Conservation (phyloP, 1,140 invertebrate genomes). For the Samia ricini region DNA sequence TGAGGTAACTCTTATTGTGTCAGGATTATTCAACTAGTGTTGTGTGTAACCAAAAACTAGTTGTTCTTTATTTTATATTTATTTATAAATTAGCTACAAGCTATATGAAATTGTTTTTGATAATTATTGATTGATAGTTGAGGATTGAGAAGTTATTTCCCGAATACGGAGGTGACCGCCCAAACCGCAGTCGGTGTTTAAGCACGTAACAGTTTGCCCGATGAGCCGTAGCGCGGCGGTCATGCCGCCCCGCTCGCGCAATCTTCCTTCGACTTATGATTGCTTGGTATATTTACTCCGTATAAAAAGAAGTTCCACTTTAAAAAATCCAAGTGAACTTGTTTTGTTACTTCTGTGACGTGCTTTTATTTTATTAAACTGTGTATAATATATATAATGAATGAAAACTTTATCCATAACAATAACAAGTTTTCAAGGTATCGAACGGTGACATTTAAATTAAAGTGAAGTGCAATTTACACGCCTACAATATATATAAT, state of each 20-base stretch:
- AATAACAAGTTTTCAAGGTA: constrained; percentile 13
- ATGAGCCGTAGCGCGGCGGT: constrained; percentile 73
- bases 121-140: constrained; percentile 10
- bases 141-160: constrained; percentile 17
- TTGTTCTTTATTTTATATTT: neutral
- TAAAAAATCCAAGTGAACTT: constrained; percentile 1
- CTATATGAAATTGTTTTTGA: neutral
- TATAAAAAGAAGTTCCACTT: neutral
- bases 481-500: constrained; percentile 16
- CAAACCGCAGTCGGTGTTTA: constrained; percentile 27
- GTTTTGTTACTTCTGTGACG: constrained; percentile 10
- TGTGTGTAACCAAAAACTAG: neutral
- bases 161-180: constrained; percentile 36
- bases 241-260: constrained; percentile 55
- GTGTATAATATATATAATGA: no score
- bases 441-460: constrained; percentile 26
- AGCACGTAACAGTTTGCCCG: constrained; percentile 58
- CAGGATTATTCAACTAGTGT: no score
- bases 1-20: no score
- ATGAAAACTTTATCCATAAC: neutral
- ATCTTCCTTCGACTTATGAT: constrained; percentile 36
- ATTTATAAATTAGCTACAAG: neutral
- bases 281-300: constrained; percentile 31
- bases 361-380: neutral
- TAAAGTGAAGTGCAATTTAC: constrained; percentile 25